Conservation (phyloP, 2,888 invertebrate species). For the Dastarcus helophoroides region DNA sequence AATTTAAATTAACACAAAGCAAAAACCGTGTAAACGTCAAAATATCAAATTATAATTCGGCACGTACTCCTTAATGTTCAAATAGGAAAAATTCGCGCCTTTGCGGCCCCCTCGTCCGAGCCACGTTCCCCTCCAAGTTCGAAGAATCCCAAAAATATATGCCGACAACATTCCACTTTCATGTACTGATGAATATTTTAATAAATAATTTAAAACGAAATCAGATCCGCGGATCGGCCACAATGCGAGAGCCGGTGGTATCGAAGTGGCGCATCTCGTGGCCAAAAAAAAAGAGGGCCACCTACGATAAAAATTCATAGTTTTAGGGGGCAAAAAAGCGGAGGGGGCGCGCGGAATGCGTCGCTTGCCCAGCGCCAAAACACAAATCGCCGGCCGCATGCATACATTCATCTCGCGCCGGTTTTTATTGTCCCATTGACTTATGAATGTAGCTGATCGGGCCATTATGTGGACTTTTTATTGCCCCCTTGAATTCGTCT, state of each 20-base stretch:
- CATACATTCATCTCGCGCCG: constrained; percentile 34
- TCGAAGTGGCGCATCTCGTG: constrained; percentile 21
- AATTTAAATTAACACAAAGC: too few relatives aligned
- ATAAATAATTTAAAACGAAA: constrained; percentile 31
- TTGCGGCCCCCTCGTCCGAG: too few relatives aligned
- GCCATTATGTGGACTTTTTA: constrained; percentile 22
- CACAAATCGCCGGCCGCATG: constrained; percentile 35
- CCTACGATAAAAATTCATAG: constrained; percentile 14
- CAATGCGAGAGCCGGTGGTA: constrained; percentile 10
- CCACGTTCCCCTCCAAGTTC: too few relatives aligned
- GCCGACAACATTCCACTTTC: constrained; percentile 28
- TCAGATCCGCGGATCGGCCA: constrained; percentile 19
- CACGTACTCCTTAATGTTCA: too few relatives aligned
- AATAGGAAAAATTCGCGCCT: too few relatives aligned
- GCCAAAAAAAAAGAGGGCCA: constrained; percentile 18
- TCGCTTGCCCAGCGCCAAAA: constrained; percentile 36
- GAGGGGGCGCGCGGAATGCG: constrained; percentile 31
- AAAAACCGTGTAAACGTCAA: too few relatives aligned
- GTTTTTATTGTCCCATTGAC: constrained; percentile 29
- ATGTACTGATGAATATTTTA: constrained; percentile 36
- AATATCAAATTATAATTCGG: too few relatives aligned
- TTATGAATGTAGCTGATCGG: constrained; percentile 29
- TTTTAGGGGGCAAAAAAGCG: constrained; percentile 23
- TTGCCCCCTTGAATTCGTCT: constrained; percentile 25
- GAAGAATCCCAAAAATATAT: constrained; percentile 24